Base-by-base conservation (phyloP, 2,888 invertebrate genomes). In the Gandaritis pyraliata region DNA sequence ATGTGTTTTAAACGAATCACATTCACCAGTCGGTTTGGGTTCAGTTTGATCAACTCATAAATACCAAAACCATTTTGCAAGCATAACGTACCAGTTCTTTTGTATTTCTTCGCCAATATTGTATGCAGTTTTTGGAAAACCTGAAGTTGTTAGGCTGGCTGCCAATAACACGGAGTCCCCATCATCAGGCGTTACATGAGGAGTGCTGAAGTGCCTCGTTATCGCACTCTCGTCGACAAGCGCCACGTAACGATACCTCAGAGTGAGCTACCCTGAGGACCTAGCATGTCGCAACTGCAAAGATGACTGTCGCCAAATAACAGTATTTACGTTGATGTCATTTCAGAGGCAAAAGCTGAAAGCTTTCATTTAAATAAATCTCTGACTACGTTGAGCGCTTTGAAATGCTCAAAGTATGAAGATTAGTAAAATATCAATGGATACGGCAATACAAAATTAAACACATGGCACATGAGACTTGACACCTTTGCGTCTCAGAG, bases 151-250 rank as follows among this genome's bases (percentile, higher is more conserved):
- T 13, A 16, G 16, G 16, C 43, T 48, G 33, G 10, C 58, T 55
- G 43, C 55, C 56, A 59, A 64, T 64, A 64, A 52, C 46, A 49
- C 49, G 30, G 11, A 41, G 49, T 10, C 36, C 43, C 39, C 43
- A 56, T 58, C 38, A 39, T 46, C 45, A 54, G 58, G 63, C 55
- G 58, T 58, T 50, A 41, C 43, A 58, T 43, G 59, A 59, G 55
- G 45, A 58, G 45, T 56, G 61, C 64, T 72, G 70, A 61, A 78
- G 78, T 72, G 74, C 75, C 75, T 78, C 76, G 78, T 79, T 80
- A 78, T 72, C 70, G 71, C 71, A 65, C 72, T 66, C 74, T 69
- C 65, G 66, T 50, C 69, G 59, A 58, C 59, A 51, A 54, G 59
- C 57, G 50, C 39, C 61, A 61, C 65, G 33, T 69, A 67, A 69